Base-by-base conservation (phyloP, 1,140 invertebrate species). In the Cydia fagiglandana region DNA sequence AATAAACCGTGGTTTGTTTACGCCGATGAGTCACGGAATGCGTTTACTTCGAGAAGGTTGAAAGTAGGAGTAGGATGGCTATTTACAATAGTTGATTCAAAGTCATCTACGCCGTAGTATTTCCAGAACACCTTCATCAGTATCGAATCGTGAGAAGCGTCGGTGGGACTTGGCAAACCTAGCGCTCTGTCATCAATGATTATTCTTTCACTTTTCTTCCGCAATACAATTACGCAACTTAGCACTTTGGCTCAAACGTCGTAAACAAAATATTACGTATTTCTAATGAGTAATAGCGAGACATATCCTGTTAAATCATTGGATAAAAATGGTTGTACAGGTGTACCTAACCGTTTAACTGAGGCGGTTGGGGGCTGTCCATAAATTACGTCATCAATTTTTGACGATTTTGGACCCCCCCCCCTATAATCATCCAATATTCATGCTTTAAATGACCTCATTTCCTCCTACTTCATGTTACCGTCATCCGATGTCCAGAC, bases 21-120 rank as follows among this genome's bases (percentile, higher is more conserved):
- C 17, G 7, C 10, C 10, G 53, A 64, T 74, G 50, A 70, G n/a
- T 70, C 66, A 70, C 20, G 15, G n/a, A 38, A 70, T 17, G n/a
- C 15, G 17, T 70, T 70, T 70, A 10, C 66, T 70, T 70, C 66
- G 30, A 70, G 38, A 70, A 70, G 34, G 34, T 64, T 64, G 34
- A 41, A 75, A 53, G 47, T 74, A 50, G 73, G n/a, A 34, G 45
- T 34, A n/a, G 24, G 20, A 64, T n/a, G 30, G 17, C 66, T 70
- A 70, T 70, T 70, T 70, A 17, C 30, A 38, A 28, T 45, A 9
- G 66, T 70, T 70, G 66, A 70, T 70, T 70, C 66, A 70, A 70
- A 66, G n/a, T 70, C 66, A 38, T 41, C 66, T 38, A 70, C 66
- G 66, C 10, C 66, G 66, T 70, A 70, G 66, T 70, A 24, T 61